Evolutionary conservation across 2,797 vertebrate species (phyloP).

Genomic region (Anomalospiza imberbis): DNA sequence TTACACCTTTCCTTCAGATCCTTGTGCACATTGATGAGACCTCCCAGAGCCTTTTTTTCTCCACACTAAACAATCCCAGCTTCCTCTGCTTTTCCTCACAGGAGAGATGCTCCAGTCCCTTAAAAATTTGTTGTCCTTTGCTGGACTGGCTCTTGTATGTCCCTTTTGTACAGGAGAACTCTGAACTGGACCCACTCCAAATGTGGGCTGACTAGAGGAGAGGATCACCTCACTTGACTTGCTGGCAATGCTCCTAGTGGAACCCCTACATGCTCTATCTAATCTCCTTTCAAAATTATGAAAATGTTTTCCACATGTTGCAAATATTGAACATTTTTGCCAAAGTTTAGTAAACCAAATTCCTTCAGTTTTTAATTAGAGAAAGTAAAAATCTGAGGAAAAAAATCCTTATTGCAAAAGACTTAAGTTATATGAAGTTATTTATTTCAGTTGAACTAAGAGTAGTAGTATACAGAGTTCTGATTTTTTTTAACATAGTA

Average conservation of each 20-base stretch:
- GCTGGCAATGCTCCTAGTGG: background rate
- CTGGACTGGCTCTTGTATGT: background rate
- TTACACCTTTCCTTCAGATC: background rate
- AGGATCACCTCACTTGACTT: background rate
- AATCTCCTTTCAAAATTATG: background rate
- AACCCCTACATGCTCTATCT: background rate
- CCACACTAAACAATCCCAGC: background rate
- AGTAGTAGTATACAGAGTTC: background rate
- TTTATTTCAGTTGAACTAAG: background rate
- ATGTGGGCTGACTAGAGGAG: background rate
- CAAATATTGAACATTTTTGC: background rate
- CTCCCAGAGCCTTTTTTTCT: background rate
- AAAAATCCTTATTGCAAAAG: background rate
- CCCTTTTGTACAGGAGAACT: background rate
- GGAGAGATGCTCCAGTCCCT: background rate
- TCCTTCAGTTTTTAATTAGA: background rate
- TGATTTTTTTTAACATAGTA: background rate
- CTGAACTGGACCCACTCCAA: background rate
- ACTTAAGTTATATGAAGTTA: background rate
- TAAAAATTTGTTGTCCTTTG: background rate
- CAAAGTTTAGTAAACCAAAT: background rate
- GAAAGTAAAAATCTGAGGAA: background rate
- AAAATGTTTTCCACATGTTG: background rate
- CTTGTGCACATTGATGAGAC: background rate
- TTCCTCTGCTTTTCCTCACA: background rate